Conservation (phyloP, 2,113 vertebrate genomes). For the Chiloscyllium plagiosum region DNA sequence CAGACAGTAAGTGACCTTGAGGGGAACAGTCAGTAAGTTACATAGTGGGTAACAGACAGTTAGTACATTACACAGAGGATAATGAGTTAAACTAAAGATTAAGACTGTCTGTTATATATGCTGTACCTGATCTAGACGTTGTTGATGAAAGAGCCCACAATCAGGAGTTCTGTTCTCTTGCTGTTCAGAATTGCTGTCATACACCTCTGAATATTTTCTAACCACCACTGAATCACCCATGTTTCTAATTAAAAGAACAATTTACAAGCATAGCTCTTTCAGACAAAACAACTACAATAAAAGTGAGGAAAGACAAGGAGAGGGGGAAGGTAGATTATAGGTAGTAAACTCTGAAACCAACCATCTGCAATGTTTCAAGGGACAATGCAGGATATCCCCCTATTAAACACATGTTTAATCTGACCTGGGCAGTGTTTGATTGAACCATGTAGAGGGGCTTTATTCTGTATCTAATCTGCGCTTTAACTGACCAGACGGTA, state of each 20-base stretch:
- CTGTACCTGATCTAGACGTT: background rate
- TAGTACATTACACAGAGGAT: no score
- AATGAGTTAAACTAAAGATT: background rate
- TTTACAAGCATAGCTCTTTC: no score
- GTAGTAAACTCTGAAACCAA: background rate
- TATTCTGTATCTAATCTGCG: background rate
- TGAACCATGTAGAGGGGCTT: no score
- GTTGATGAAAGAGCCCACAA: background rate
- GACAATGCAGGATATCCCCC: no score
- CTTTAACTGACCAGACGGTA: background rate
- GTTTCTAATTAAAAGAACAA: no score
- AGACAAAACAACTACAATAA: no score
- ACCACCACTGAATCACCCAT: no score
- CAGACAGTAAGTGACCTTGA: background rate
- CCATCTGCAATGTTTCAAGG: no score
- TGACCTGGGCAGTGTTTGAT: background rate
- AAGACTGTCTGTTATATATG: background rate
- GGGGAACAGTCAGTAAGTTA: background rate
- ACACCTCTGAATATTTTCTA: no score
- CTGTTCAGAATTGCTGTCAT: no score
- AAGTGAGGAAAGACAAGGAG: no score
- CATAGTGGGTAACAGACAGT: background rate
- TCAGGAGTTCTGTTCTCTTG: no score
- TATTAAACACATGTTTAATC: background rate
- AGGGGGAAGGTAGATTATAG: background rate